Conservation (phyloP, 1,140 invertebrate species). For the Centruroides vittatus region DNA sequence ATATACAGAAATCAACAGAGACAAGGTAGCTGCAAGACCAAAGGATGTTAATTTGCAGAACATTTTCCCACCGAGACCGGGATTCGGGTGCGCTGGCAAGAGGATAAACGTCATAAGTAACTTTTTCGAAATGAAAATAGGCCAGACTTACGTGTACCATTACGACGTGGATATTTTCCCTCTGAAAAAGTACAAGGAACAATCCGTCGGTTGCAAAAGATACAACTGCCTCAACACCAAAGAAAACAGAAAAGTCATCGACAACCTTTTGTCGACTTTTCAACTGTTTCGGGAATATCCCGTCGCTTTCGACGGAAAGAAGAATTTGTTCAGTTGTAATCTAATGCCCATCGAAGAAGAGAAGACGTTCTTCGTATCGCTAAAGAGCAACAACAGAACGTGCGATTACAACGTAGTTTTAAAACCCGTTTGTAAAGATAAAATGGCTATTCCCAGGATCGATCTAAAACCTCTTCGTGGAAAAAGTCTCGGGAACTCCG, state of each 20-base stretch:
- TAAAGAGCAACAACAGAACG: not conserved
- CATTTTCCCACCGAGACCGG: not conserved
- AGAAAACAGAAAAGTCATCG: conserved; percentile 2
- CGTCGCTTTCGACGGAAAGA: conserved; percentile 7
- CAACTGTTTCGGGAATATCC: not conserved
- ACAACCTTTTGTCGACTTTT: not conserved
- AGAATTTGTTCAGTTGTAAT: not conserved
- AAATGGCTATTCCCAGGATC: not conserved
- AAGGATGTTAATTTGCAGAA: too few species aligned
- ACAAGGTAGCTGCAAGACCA: too few species aligned
- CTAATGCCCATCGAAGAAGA: not conserved
- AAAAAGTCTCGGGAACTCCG: conserved; percentile 1
- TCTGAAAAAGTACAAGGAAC: not conserved
- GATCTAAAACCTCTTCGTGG: conserved; percentile 5
- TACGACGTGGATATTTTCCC: conserved; percentile 6
- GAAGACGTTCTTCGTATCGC: not conserved
- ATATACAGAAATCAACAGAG: too few species aligned
- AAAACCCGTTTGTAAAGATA: conserved; percentile 3
- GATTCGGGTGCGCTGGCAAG: not conserved
- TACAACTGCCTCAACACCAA: conserved; percentile 2
- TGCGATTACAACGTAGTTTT: conserved; percentile 3
- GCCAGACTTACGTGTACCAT: conserved; percentile 4
- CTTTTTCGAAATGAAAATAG: conserved; percentile 1
- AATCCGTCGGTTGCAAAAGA: not conserved
- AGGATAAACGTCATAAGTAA: conserved; percentile 4